These are phyloP conservation scores for Uloborus plumipes DNA, from an alignment of 2,888 invertebrate genomes.

Conservation along the genomic window DNA sequence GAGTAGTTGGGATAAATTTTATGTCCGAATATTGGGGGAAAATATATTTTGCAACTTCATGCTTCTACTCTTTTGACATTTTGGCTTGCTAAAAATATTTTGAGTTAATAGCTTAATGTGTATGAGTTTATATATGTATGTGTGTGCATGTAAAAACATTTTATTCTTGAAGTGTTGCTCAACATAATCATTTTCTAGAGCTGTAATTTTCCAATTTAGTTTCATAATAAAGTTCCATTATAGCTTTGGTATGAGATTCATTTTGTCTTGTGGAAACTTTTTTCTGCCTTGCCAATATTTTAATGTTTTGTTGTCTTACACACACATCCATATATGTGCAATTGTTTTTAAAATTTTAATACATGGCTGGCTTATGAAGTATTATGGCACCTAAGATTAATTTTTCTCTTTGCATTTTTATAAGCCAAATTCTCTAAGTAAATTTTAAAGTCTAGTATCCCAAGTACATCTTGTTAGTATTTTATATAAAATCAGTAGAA, in stretches of 20 bases:
- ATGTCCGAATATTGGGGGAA: slow-evolving; percentile 17
- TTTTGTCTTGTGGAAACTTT: not conserved
- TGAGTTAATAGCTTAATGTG: not conserved
- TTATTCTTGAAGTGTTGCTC: slow-evolving; percentile 10
- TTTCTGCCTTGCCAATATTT: not conserved
- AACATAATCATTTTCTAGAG: slow-evolving; percentile 14
- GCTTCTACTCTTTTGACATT: not conserved
- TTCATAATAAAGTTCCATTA: no score
- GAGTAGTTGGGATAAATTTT: not conserved
- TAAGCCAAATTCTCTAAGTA: no score
- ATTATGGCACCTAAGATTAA: no score
- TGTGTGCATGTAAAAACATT: not conserved
- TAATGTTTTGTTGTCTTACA: slow-evolving; percentile 6
- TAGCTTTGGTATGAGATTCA: no score
- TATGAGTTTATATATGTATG: slow-evolving; percentile 11
- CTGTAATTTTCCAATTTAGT: not conserved
- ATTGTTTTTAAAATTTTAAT: no score
- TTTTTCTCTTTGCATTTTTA: no score
- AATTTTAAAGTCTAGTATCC: no score
- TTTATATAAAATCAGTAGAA: no score
- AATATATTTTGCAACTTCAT: slow-evolving; percentile 24
- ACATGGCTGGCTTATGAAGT: no score
- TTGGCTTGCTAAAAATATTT: not conserved
- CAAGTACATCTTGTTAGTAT: no score
- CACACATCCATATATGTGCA: slow-evolving; percentile 13